Evolutionary conservation across 2,797 vertebrate species (phyloP).

Genomic region (Sebastes cheni): DNA sequence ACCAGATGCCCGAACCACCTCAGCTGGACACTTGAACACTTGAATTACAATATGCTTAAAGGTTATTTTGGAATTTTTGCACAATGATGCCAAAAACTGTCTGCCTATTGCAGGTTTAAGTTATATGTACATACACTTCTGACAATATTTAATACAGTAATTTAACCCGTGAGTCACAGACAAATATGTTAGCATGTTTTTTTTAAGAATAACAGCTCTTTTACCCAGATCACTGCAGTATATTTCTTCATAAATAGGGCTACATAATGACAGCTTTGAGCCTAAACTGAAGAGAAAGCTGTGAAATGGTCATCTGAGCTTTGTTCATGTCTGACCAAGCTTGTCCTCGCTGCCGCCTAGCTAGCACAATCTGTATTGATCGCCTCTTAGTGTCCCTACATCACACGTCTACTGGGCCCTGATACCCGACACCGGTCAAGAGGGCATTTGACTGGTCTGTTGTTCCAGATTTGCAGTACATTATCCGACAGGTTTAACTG

Average conservation of each 20-base stretch:
- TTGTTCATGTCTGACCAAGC: conserved; percentile 18
- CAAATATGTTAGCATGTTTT: background rate
- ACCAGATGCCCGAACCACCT: accelerated
- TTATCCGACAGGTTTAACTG: background rate
- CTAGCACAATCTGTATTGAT: conserved; percentile 61
- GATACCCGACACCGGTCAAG: conserved; percentile 60
- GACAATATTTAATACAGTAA: background rate
- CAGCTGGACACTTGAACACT: too few relatives aligned
- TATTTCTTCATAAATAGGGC: background rate
- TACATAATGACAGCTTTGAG: background rate
- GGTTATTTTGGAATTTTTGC: too few relatives aligned
- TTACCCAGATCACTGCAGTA: background rate
- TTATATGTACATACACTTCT: background rate
- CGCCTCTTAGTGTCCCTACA: conserved; percentile 49
- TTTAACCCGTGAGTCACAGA: background rate
- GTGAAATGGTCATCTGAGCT: conserved; percentile 16
- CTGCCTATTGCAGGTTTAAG: too few relatives aligned
- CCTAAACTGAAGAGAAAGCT: background rate
- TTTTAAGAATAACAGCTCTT: background rate
- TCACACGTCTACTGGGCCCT: conserved; percentile 48
- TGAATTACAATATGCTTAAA: too few relatives aligned
- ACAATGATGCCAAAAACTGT: too few relatives aligned
- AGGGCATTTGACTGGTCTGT: conserved; percentile 3
- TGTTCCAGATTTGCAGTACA: conserved; percentile 12
- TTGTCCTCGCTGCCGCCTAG: conserved; percentile 23